Percentiles rank a stretch among this genome's conserved stretches.
phyloP scores from a whole-genome alignment of 2,113 vertebrate species.

The Carassius carassius region DNA sequence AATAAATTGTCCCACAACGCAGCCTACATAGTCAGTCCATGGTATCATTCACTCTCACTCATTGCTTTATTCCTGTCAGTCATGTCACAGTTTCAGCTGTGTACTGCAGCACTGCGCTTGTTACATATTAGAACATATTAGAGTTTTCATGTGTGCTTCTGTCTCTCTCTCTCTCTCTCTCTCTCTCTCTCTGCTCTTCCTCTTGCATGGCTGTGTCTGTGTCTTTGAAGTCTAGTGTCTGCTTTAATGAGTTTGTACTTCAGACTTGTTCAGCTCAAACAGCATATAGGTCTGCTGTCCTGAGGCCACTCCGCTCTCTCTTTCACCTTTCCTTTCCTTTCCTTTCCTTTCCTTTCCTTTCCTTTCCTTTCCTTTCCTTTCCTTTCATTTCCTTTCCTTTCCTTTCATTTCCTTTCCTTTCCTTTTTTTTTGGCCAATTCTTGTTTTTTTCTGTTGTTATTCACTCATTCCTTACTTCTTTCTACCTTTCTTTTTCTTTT shows the following conservation, averaged over 20 bases:
- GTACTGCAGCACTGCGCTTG: neutral
- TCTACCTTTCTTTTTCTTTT: neutral
- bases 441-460: neutral
- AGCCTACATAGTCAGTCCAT: neutral
- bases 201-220: slow-evolving; percentile 35
- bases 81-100: slow-evolving; percentile 20
- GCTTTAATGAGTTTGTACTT: slow-evolving; percentile 69
- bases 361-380: neutral
- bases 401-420: neutral
- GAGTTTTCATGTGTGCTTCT: neutral
- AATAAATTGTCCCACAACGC: neutral
- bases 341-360: neutral
- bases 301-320: slow-evolving; percentile 31
- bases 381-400: neutral
- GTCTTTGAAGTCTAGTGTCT: slow-evolving; percentile 66
- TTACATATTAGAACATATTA: neutral
- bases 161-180: neutral
- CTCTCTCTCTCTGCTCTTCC: neutral
- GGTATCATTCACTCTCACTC: neutral
- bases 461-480: neutral
- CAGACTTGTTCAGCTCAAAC: slow-evolving; percentile 49
- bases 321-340: neutral
- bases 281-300: slow-evolving; percentile 37
- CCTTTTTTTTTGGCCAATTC: neutral
- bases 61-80: slow-evolving; percentile 1